Evolutionary conservation across 37 sponge, comb jelly and placozoan species (phyloP).

Genomic region (Dysidea cf. avara): DNA sequence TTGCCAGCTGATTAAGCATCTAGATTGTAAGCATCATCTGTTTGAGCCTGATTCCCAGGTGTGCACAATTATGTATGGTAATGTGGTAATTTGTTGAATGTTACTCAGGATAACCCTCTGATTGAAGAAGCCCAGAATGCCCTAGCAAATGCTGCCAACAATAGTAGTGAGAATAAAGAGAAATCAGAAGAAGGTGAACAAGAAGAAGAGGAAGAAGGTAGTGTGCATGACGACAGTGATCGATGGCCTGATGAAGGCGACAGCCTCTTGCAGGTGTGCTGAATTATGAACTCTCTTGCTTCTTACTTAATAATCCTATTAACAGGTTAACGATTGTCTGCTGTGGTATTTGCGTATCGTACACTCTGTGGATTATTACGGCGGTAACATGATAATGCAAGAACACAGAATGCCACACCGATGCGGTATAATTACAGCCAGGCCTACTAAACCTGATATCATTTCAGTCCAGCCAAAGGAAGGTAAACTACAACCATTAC

Average conservation of each 20-base stretch:
- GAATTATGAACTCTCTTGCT: background rate
- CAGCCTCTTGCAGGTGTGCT: background rate
- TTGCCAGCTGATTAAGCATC: constrained; percentile 47
- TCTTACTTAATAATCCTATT: background rate
- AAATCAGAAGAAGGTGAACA: background rate
- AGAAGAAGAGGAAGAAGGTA: background rate
- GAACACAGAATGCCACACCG: constrained; percentile 94
- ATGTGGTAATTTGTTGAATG: too few relatives aligned
- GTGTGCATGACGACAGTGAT: background rate
- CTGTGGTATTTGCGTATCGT: constrained; percentile 90
- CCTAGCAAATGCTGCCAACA: background rate
- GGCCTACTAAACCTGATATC: constrained; percentile 6
- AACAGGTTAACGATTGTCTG: constrained; percentile 67
- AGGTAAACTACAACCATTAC: background rate
- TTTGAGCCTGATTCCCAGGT: too few relatives aligned
- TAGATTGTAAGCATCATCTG: constrained; percentile 66
- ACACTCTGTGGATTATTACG: constrained; percentile 91
- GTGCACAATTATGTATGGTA: too few relatives aligned
- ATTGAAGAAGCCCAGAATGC: too few relatives aligned
- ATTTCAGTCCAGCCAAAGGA: too few relatives aligned
- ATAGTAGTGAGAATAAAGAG: constrained; percentile 12
- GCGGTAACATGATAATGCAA: constrained; percentile 47
- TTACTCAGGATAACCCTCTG: too few relatives aligned
- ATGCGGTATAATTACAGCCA: constrained; percentile 81
- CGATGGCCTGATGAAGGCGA: background rate